Evolutionary conservation across 2,113 vertebrate species (phyloP).

Genomic region (Hypanus sabinus): DNA sequence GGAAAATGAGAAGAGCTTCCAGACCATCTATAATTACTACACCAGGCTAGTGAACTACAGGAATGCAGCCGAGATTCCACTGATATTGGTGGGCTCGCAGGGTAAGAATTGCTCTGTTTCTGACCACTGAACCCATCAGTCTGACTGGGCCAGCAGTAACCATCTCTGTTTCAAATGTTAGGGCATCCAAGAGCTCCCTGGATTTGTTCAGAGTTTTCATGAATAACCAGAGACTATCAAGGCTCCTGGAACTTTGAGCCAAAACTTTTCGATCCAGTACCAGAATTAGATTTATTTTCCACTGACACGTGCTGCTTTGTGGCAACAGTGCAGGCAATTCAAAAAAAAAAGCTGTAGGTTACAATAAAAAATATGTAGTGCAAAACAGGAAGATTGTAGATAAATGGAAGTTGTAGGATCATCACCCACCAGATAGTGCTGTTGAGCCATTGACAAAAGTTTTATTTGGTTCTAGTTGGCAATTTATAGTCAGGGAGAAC

Average conservation of each 20-base stretch:
- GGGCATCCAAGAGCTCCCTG: background rate
- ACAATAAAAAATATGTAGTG: too few species aligned
- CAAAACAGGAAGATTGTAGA: too few species aligned
- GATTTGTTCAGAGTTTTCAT: too few species aligned
- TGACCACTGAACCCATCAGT: background rate
- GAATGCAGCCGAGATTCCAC: conserved; percentile 64
- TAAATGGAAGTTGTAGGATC: background rate
- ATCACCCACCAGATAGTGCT: background rate
- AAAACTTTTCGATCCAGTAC: too few species aligned
- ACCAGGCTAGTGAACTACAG: conserved; percentile 64
- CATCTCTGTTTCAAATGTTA: background rate
- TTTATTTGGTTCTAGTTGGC: too few species aligned
- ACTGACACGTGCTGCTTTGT: too few species aligned
- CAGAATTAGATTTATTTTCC: too few species aligned
- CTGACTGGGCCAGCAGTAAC: background rate
- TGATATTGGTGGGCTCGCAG: conserved; percentile 88
- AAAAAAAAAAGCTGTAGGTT: too few species aligned
- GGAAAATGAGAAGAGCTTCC: conserved; percentile 87
- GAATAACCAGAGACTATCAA: too few species aligned
- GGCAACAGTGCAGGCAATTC: too few species aligned
- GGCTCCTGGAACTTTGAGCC: too few species aligned
- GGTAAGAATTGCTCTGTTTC: conserved; percentile 58
- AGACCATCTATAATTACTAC: conserved; percentile 75
- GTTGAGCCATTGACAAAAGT: background rate
- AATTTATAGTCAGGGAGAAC: too few species aligned